Percentiles rank a stretch among this genome's conserved stretches.
Conservation (phyloP, 2,797 vertebrate species). For the Tragopan temminckii region DNA sequence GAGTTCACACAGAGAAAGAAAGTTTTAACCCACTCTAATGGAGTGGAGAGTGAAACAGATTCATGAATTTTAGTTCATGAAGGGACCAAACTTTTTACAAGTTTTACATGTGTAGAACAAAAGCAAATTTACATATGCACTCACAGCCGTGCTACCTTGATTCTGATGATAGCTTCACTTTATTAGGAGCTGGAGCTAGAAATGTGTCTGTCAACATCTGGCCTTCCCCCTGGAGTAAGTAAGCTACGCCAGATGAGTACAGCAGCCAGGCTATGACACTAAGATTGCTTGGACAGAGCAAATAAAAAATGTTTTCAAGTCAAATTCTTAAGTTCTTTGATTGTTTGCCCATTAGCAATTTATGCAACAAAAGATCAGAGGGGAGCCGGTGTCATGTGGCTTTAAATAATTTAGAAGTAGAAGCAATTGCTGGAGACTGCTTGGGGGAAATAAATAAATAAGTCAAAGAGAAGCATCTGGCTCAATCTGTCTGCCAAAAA, state of each 20-base stretch:
- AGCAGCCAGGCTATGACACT: background rate
- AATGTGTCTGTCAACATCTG: slow-evolving; percentile 21
- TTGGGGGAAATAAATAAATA: slow-evolving; percentile 52
- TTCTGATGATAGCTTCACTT: background rate
- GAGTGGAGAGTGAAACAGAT: background rate
- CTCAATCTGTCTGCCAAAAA: slow-evolving; percentile 36
- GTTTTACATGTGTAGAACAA: background rate
- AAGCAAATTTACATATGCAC: background rate
- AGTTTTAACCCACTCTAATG: background rate
- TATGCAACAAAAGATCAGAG: slow-evolving; percentile 36
- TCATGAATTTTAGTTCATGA: background rate
- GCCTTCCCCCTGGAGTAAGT: slow-evolving; percentile 10
- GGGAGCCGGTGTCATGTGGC: background rate
- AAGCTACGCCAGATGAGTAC: slow-evolving; percentile 30
- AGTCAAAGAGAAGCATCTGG: slow-evolving; percentile 46
- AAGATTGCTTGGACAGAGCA: slow-evolving; percentile 19
- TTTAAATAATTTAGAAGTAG: slow-evolving; percentile 52
- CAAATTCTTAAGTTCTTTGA: slow-evolving; percentile 52
- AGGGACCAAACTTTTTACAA: background rate
- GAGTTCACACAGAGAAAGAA: background rate
- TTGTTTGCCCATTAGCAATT: slow-evolving; percentile 36
- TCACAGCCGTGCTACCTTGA: background rate
- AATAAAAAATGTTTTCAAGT: slow-evolving; percentile 44
- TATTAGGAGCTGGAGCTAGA: slow-evolving; percentile 5
- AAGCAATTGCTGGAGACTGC: slow-evolving; percentile 21